Evolutionary conservation across 2,113 vertebrate species (phyloP).

Genomic region (Platichthys flesus): DNA sequence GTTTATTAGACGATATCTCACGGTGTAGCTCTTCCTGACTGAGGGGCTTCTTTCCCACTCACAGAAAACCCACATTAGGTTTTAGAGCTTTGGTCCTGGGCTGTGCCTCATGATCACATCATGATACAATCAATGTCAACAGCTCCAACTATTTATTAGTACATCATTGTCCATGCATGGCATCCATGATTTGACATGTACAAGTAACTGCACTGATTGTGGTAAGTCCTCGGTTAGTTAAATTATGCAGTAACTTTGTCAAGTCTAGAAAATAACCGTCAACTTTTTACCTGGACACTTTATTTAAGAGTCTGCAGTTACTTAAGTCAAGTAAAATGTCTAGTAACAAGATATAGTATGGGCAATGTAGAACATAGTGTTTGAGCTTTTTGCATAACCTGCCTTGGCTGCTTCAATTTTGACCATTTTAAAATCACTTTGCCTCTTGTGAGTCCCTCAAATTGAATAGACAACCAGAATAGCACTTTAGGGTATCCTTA

Average conservation of each 20-base stretch:
- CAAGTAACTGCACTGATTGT: too few relatives aligned
- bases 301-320: too few relatives aligned
- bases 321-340: too few relatives aligned
- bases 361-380: not conserved
- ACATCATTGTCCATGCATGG: too few relatives aligned
- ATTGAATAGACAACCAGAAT: not conserved
- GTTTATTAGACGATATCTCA: not conserved
- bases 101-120: not conserved
- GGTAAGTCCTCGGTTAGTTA: too few relatives aligned
- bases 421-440: not conserved
- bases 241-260: too few relatives aligned
- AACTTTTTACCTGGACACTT: too few relatives aligned
- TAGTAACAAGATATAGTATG: too few relatives aligned
- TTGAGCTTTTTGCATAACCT: not conserved
- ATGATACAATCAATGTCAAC: not conserved
- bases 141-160: too few relatives aligned
- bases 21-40: not conserved
- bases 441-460: not conserved
- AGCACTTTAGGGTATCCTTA: not conserved
- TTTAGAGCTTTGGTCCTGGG: slow-evolving; percentile 6
- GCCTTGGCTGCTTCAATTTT: not conserved
- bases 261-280: too few relatives aligned
- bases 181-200: not conserved
- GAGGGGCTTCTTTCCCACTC: not conserved
- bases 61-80: not conserved